Base-by-base conservation (phyloP, 2,113 vertebrate genomes). In the Gobio gobio region DNA sequence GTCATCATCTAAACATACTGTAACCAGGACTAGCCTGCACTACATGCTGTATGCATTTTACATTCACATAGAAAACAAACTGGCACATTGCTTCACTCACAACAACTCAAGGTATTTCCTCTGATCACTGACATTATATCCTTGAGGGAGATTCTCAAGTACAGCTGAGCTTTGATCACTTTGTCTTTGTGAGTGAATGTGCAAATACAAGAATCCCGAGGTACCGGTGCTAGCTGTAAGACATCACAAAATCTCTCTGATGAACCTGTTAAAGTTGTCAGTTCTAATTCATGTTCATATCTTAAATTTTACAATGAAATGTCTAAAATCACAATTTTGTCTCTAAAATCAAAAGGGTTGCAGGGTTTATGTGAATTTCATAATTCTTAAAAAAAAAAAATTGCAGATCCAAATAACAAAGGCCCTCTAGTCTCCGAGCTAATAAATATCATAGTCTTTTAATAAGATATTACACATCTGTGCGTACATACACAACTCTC, bases 261-360 rank as follows among this genome's bases (percentile, higher is more conserved):
- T 78, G 33, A 78, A 45, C 22, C 77, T 61, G 56, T 79, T 79
- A 16, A 36, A 58, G 51, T 12, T 78, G 54, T 79, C 78, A n/a
- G 13, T 45, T 79, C 5, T 63, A 79, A 79, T 79, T 45, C 6
- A 63, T 26, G 56, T 47, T 40, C 1, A 61, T 10, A 20, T 61
- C 56, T 51, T 14, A 26, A 3, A 75, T 5, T 22, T 81, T 18
- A 16, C 54, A 63, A 59, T 63, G 24, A 43, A n/a, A 6, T 7
- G 26, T 47, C 7, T 26, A 78, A 43, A 10, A n/a, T 36, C 20
- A 10, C 12, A 29, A 29, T 24, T 79, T 43, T 47, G 40, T 26
- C 36, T 66, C 20, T 58, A 26, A 43, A 64, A 20, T 29, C 2
- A 29, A 26, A 51, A 51, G 43, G 26, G 16, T 79, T 29, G 14